Percentiles rank a stretch among this genome's conserved stretches.
Evolutionary conservation across 2,888 invertebrate species (phyloP).

Genomic region (Yponomeuta malinellus): DNA sequence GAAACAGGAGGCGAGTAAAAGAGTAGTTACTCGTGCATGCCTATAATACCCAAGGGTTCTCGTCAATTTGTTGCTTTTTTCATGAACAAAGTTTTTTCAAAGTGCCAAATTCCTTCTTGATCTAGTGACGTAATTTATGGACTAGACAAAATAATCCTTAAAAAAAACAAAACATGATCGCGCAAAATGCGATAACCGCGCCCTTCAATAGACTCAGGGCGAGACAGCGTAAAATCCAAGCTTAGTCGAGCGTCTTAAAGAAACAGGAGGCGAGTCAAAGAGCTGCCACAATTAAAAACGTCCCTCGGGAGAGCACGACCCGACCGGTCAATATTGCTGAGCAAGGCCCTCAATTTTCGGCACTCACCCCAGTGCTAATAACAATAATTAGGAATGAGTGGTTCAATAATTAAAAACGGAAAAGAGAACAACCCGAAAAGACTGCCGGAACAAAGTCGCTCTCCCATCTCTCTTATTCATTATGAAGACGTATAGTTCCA

Average conservation of each 20-base stretch:
- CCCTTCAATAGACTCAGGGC: conserved; percentile 47
- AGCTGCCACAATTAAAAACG: conserved; percentile 69
- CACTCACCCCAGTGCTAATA: conserved; percentile 73
- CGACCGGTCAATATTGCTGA: conserved; percentile 69
- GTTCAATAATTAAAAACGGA: conserved; percentile 78
- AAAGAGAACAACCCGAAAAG: conserved; percentile 69
- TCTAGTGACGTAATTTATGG: no score
- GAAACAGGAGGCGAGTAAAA: no score
- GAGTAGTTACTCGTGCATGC: no score
- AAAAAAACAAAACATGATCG: neutral
- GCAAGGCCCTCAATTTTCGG: conserved; percentile 72
- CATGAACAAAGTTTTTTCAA: no score
- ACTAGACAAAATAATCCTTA: neutral
- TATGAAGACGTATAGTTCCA: conserved; percentile 28
- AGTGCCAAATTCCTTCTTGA: no score
- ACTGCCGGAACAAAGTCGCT: conserved; percentile 43
- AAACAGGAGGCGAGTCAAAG: conserved; percentile 70
- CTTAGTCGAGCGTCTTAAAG: conserved; percentile 69
- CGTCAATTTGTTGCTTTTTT: no score
- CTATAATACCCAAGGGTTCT: no score
- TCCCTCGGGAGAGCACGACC: conserved; percentile 51
- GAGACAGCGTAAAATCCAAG: conserved; percentile 63
- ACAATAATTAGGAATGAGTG: conserved; percentile 78
- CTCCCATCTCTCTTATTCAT: conserved; percentile 37
- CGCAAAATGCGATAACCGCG: conserved; percentile 20